Evolutionary conservation across 2,797 vertebrate genomes (phyloP).

Genomic region (Sebastes dallii): DNA sequence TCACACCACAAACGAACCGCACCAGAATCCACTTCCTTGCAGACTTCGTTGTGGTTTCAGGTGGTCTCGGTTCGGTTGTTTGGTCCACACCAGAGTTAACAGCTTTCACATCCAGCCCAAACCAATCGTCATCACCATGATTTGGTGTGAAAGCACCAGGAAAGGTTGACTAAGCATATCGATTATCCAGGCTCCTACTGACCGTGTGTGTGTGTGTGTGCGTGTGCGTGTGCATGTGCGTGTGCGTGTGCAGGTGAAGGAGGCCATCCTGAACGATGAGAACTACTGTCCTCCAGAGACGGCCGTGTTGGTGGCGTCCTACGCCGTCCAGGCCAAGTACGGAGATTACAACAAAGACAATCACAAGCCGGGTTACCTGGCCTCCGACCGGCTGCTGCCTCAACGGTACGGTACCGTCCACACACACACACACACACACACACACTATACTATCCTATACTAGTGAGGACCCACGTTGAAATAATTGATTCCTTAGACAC

Average conservation of each 20-base stretch:
- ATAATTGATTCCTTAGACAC: background rate
- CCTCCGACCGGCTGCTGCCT: conserved; percentile 90
- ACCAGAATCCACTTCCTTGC: no score
- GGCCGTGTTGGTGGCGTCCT: conserved; percentile 92
- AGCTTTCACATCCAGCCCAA: no score
- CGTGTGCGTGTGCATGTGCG: background rate
- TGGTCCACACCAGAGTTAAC: no score
- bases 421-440: background rate
- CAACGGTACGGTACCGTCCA: conserved; percentile 81
- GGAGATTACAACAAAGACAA: conserved; percentile 89
- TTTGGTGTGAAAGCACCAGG: no score
- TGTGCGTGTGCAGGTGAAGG: conserved; percentile 83
- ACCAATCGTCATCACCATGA: no score
- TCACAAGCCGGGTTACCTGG: conserved; percentile 91
- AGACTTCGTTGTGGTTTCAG: no score
- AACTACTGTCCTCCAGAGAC: conserved; percentile 96
- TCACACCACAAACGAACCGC: no score
- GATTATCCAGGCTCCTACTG: background rate
- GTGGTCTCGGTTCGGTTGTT: no score
- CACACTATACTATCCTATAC: background rate
- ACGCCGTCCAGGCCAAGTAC: conserved; percentile 93
- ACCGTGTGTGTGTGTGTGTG: background rate
- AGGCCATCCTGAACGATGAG: conserved; percentile 94
- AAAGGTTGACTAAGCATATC: no score
- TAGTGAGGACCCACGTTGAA: background rate